Evolutionary conservation across 2,888 invertebrate genomes (phyloP).

Genomic region (Dicyrtomina minuta): DNA sequence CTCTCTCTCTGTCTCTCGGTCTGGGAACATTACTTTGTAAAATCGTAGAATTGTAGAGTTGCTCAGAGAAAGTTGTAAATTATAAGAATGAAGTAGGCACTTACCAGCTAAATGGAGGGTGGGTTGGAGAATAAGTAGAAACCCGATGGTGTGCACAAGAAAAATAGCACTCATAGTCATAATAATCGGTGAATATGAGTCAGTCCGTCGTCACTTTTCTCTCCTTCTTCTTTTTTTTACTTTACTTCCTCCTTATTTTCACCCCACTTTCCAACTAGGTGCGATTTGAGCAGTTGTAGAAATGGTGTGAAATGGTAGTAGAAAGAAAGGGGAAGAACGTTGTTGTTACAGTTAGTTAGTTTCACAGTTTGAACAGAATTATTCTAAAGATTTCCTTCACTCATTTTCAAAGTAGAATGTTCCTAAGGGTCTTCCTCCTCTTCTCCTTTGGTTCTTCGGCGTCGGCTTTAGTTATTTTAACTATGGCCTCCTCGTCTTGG

Average conservation of each 20-base stretch:
- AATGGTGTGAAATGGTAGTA: not conserved
- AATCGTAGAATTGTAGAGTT: no score
- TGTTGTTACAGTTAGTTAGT: not conserved
- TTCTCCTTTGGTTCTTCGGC: no score
- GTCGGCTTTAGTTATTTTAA: no score
- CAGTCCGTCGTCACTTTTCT: not conserved
- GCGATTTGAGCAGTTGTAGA: not conserved
- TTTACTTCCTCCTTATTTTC: constrained; percentile 1
- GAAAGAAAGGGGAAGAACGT: not conserved
- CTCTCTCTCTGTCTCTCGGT: no score
- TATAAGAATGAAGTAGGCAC: not conserved
- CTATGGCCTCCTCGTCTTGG: no score
- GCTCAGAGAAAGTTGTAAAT: not conserved
- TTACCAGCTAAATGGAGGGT: constrained; percentile 32
- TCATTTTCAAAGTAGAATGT: not conserved
- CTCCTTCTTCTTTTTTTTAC: not conserved
- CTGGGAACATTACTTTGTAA: no score
- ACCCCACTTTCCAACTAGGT: not conserved
- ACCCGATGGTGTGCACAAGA: constrained; percentile 32
- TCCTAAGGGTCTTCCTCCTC: no score
- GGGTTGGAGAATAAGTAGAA: constrained; percentile 27
- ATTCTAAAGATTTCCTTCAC: not conserved
- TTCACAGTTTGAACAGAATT: no score
- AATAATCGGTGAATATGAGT: constrained; percentile 20
- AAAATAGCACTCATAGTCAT: constrained; percentile 29